Base-by-base conservation (phyloP, 2,888 invertebrate species). In the Chalcis sispes region DNA sequence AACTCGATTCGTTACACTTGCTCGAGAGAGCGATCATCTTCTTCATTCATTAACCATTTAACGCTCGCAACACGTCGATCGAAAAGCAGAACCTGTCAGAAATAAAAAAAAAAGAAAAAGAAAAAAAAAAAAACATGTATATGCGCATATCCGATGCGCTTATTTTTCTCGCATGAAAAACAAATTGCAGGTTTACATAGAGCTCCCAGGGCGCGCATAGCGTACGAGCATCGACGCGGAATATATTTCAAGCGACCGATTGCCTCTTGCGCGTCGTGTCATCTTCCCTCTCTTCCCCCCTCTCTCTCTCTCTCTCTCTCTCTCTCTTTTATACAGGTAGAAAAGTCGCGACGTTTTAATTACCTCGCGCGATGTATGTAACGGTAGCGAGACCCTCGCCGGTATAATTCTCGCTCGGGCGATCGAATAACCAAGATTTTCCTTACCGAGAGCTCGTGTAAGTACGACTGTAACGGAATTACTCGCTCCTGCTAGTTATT, bases 321-420 rank as follows among this genome's bases (percentile, higher is more conserved):
- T n/a, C n/a, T n/a, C n/a, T n/a, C n/a, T n/a, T n/a, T n/a, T n/a
- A n/a, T n/a, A n/a, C n/a, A n/a, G n/a, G n/a, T n/a, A n/a, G n/a
- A n/a, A n/a, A n/a, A n/a, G n/a, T n/a, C 66, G 40, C 58, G 81
- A 81, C 82, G 78, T 81, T 82, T 83, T 83, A 82, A 83, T 83
- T 82, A 81, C 80, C 70, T 67, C 23, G 64, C 59, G 50, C n/a
- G n/a, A n/a, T n/a, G n/a, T n/a, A n/a, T 77, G 77, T 81, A 81
- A 81, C 80, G 80, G 80, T 81, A 75, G 76, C 75, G 52, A 70
- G 15, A 2, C 8, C 15, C 15, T 42, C 15, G 13, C 15, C 42
- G 15, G 50, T 72, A 75, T 74, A 80, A 76, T 46, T 80, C 78
- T 80, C 80, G 79, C 78, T 48, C 13, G 8, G 50, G n/a, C n/a